Percentiles rank a stretch among this genome's conserved stretches.
Conservation (phyloP, 2,888 invertebrate genomes). For the Drosophila mayaguana region DNA sequence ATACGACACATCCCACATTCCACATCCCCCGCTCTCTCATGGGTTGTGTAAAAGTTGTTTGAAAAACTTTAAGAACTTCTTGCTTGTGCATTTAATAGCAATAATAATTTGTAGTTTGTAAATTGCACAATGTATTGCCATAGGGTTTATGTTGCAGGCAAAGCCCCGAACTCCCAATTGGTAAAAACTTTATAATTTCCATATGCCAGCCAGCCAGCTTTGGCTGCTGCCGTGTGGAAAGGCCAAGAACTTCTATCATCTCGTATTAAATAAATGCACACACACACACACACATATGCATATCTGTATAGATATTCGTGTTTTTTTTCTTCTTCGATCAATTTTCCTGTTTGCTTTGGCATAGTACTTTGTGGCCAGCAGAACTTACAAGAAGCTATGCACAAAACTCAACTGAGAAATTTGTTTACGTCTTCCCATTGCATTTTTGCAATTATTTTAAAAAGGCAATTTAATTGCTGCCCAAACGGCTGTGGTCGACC, state of each 20-base stretch:
- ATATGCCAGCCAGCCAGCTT: constrained; percentile 58
- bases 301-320: constrained; percentile 13
- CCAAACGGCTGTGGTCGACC: constrained; percentile 23
- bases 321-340: constrained; percentile 45
- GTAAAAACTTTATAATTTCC: constrained; percentile 72
- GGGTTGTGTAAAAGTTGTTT: constrained; percentile 60
- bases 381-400: constrained; percentile 48
- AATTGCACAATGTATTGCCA: constrained; percentile 70
- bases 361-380: constrained; percentile 45
- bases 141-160: constrained; percentile 51
- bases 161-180: constrained; percentile 10
- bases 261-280: constrained; percentile 53
- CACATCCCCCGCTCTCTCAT: neutral
- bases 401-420: constrained; percentile 48
- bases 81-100: constrained; percentile 79
- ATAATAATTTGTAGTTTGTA: constrained; percentile 78
- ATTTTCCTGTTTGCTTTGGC: constrained; percentile 59
- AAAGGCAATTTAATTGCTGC: constrained; percentile 72
- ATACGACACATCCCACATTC: constrained; percentile 43
- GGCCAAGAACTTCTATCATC: constrained; percentile 44
- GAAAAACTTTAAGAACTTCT: constrained; percentile 70
- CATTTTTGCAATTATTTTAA: constrained; percentile 70
- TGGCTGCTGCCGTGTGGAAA: constrained; percentile 32
- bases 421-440: constrained; percentile 53
- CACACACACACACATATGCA: neutral